phyloP scores from a whole-genome alignment of 2,888 invertebrate genomes.

The Enchytraeus crypticus region DNA sequence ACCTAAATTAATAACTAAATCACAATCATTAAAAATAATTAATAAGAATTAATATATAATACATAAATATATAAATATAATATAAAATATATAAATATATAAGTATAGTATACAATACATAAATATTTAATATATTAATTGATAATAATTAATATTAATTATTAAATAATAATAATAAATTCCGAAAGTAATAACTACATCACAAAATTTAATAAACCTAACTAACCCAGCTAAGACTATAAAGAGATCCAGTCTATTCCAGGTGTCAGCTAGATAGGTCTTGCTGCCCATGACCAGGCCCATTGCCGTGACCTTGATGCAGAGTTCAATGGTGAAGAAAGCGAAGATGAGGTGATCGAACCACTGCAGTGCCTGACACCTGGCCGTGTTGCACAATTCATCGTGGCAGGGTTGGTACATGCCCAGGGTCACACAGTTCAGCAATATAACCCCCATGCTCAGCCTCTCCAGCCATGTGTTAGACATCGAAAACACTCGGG shows the following conservation, averaged over 20 bases:
- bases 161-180: no score
- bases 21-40: no score
- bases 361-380: constrained; percentile 60
- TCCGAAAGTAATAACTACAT: no score
- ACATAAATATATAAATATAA: no score
- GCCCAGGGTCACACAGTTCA: constrained; percentile 96
- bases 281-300: constrained; percentile 70
- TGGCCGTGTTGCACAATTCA: constrained; percentile 55
- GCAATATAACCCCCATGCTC: constrained; percentile 92
- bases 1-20: no score
- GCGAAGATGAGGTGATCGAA: constrained; percentile 98
- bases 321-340: constrained; percentile 95
- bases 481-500: constrained; percentile 19
- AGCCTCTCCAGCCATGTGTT: constrained; percentile 96
- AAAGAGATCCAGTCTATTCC: constrained; percentile 96
- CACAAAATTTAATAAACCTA: no score
- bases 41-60: no score
- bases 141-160: no score
- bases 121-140: no score
- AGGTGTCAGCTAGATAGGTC: constrained; percentile 92
- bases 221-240: constrained; percentile 92
- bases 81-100: no score
- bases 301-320: constrained; percentile 97
- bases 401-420: constrained; percentile 98
- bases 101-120: no score